Evolutionary conservation across 37 sponge, comb jelly and placozoan species (phyloP).

Genomic region (Cladorhizidae sp.): DNA sequence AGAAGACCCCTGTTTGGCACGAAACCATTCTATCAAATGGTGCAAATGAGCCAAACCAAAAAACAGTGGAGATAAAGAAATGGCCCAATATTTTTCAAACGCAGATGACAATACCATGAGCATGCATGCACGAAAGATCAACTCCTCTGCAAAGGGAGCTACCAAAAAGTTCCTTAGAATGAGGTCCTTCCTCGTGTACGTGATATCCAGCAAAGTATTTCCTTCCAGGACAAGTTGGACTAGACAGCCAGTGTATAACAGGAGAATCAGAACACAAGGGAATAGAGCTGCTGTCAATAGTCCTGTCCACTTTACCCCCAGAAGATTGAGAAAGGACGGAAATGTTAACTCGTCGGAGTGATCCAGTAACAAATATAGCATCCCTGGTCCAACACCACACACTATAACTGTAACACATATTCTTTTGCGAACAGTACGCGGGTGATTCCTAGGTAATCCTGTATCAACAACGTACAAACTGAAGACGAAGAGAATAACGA

Average conservation of each 20-base stretch:
- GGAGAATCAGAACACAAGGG: slow-evolving; percentile 43
- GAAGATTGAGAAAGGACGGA: not conserved
- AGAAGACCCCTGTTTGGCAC: not conserved
- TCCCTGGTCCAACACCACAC: slow-evolving; percentile 16
- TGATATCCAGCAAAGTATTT: not conserved
- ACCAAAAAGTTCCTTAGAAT: slow-evolving; percentile 73
- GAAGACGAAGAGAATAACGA: slow-evolving; percentile 36
- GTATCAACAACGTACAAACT: slow-evolving; percentile 54
- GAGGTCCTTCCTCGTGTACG: slow-evolving; percentile 44
- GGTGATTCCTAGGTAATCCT: slow-evolving; percentile 49
- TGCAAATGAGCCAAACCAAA: slow-evolving; percentile 93
- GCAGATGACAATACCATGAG: slow-evolving; percentile 68
- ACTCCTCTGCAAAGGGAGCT: slow-evolving; percentile 91
- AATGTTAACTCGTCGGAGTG: not conserved
- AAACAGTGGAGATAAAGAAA: slow-evolving; percentile 76
- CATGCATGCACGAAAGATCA: slow-evolving; percentile 90
- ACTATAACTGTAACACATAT: slow-evolving; percentile 18
- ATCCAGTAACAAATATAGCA: slow-evolving; percentile 17
- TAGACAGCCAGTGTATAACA: slow-evolving; percentile 62
- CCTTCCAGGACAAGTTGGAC: slow-evolving; percentile 28
- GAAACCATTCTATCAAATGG: slow-evolving; percentile 78
- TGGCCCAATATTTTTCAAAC: slow-evolving; percentile 43
- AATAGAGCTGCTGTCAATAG: slow-evolving; percentile 11
- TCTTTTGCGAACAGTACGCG: slow-evolving; percentile 47
- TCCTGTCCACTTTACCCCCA: slow-evolving; percentile 42